Evolutionary conservation across 2,888 invertebrate species (phyloP), one percentile per base, ranked within the genome.

Genomic region (Tipula lateralis): DNA sequence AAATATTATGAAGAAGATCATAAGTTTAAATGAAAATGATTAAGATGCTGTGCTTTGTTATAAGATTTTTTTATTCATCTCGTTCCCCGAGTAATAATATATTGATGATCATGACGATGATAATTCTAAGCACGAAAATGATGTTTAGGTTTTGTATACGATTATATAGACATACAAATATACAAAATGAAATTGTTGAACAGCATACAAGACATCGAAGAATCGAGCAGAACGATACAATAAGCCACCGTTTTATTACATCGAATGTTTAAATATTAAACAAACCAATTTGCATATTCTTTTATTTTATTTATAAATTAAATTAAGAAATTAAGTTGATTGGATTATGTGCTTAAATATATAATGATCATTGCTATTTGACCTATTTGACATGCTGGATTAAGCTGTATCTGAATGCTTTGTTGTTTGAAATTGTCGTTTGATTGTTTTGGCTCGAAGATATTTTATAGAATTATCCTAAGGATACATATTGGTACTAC

Each of bases 221-320:
- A 66, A 39, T n/a, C 36, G 9, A 9, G 66, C 66, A 66, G 66
- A 66, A 24, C 0, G 66, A 19, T 66, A 66, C 66, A 66, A 66
- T 66, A 66, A 66, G 66, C 66, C 66, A 66, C 66, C 66, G 66
- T 66, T 66, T 66, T 66, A 66, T 66, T 66, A 66, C 16, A n/a
- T 44, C 24, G 66, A 66, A 66, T 66, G 24, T 24, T 66, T 66
- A 66, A 66, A 24, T 66, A 24, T 13, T 24, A 24, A 16, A 50
- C 24, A 1, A 66, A 66, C 66, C 66, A 66, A 66, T 66, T 66
- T 66, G 66, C 66, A 66, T 66, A 66, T 66, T 66, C 24, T 24
- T 66, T 66, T 24, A 66, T 66, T 66, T 50, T 50, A 5, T 50
- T 16, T 66, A 66, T 66, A 66, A 32, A 39, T 7, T 9, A 66